A percentile compares a stretch with the other conserved stretches of the same genome.
phyloP scores from a whole-genome alignment of 2,113 vertebrate species.

The Alligator sinensis region DNA sequence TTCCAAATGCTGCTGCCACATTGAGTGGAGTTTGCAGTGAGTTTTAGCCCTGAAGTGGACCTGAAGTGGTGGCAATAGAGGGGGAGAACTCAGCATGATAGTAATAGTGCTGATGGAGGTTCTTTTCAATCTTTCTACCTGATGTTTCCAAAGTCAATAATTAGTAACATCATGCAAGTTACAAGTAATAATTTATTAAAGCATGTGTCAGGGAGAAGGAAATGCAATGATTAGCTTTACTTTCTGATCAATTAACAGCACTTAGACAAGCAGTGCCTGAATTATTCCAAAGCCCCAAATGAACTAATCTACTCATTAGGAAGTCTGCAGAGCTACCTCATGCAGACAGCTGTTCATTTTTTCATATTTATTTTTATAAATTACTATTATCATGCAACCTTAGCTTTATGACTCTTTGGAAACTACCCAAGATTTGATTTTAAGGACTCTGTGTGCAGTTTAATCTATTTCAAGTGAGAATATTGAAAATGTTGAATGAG shows the following conservation, averaged over 20 bases:
- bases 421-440: slow-evolving; percentile 66
- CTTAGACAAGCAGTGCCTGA: slow-evolving; percentile 61
- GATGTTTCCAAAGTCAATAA: slow-evolving; percentile 72
- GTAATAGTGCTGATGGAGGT: slow-evolving; percentile 48
- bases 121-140: slow-evolving; percentile 30
- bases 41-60: slow-evolving; percentile 3
- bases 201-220: slow-evolving; percentile 65
- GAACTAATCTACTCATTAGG: slow-evolving; percentile 68
- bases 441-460: slow-evolving; percentile 36
- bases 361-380: slow-evolving; percentile 79
- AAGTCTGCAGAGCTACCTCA: slow-evolving; percentile 52
- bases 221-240: slow-evolving; percentile 70
- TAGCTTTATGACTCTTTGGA: slow-evolving; percentile 71
- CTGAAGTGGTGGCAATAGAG: not conserved
- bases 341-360: slow-evolving; percentile 69
- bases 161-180: slow-evolving; percentile 36
- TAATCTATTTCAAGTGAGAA: slow-evolving; percentile 57
- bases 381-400: slow-evolving; percentile 72
- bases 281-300: slow-evolving; percentile 68
- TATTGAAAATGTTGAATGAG: slow-evolving; percentile 62
- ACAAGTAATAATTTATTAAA: slow-evolving; percentile 74
- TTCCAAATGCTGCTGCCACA: not conserved
- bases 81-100: not conserved
- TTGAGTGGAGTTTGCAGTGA: slow-evolving; percentile 23
- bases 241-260: slow-evolving; percentile 81